Conservation (phyloP, 2,113 vertebrate genomes). For the Cromileptes altivelis region DNA sequence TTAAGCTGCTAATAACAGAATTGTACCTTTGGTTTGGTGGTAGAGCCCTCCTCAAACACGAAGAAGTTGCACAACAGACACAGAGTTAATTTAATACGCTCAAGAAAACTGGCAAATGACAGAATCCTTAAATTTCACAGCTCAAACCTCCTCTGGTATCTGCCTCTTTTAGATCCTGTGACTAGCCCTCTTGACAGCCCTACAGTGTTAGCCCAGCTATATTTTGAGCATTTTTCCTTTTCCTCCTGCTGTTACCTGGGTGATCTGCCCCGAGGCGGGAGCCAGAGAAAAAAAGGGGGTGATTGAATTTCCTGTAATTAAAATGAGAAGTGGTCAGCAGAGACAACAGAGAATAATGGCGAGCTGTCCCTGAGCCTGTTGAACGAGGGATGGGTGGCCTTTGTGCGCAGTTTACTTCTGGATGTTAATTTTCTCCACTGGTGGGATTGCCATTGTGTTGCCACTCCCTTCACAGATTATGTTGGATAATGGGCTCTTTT, state of each 20-base stretch:
- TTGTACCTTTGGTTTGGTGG: background rate
- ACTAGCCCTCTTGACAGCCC: slow-evolving; percentile 5
- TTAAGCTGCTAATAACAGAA: too few species aligned
- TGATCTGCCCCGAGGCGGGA: slow-evolving; percentile 65
- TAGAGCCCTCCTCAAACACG: background rate
- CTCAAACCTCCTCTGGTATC: background rate
- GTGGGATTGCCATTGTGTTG: slow-evolving; percentile 36
- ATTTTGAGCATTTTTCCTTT: slow-evolving; percentile 71
- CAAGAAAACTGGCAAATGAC: background rate
- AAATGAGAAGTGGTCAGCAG: slow-evolving; percentile 72
- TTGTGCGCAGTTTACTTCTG: slow-evolving; percentile 59
- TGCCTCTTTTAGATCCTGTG: slow-evolving; percentile 14
- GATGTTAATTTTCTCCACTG: slow-evolving; percentile 43
- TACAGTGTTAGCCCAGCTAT: slow-evolving; percentile 23
- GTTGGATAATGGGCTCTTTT: slow-evolving; percentile 13
- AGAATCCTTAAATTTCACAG: background rate
- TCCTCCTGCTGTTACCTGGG: slow-evolving; percentile 73
- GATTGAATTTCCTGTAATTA: slow-evolving; percentile 84
- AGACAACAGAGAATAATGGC: slow-evolving; percentile 77
- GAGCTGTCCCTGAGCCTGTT: slow-evolving; percentile 53
- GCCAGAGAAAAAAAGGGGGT: slow-evolving; percentile 35
- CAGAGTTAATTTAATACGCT: too few species aligned
- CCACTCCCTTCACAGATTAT: slow-evolving; percentile 22
- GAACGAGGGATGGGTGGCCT: slow-evolving; percentile 43
- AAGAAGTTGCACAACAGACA: background rate